Evolutionary conservation across 2,113 vertebrate genomes (phyloP).

Genomic region (Butorides virescens): DNA sequence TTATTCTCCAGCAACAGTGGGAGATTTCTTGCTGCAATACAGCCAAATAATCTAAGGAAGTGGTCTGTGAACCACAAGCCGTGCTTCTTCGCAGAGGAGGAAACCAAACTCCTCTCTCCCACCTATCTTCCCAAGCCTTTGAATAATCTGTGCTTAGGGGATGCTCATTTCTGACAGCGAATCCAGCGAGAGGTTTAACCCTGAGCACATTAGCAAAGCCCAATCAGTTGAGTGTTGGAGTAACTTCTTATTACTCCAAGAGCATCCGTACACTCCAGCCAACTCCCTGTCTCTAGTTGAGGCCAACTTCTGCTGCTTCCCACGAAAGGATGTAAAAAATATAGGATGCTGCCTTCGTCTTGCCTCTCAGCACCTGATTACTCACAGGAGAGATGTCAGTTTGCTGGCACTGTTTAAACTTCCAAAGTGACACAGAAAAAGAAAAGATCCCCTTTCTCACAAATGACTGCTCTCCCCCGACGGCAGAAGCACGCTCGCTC

Average conservation of each 20-base stretch:
- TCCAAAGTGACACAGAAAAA: conserved; percentile 7
- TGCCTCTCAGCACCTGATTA: neutral
- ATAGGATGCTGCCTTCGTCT: neutral
- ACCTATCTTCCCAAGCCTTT: neutral
- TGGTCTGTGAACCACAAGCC: neutral
- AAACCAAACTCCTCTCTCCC: neutral
- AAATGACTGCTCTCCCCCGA: neutral
- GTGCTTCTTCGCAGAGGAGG: neutral
- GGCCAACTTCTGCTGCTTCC: neutral
- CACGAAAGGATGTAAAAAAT: neutral
- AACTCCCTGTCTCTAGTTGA: neutral
- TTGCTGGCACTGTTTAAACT: neutral
- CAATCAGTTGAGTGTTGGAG: fast-evolving
- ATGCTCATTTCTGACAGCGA: neutral
- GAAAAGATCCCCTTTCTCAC: neutral
- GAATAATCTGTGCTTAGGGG: neutral
- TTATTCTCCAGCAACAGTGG: neutral
- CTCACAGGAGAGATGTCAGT: conserved; percentile 10
- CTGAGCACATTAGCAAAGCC: neutral
- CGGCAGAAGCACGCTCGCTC: neutral
- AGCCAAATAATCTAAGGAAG: neutral
- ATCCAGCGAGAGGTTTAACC: neutral
- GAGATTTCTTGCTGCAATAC: neutral
- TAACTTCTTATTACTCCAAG: neutral
- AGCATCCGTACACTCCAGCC: neutral